Conservation (phyloP, 2,888 invertebrate genomes). For the Himalopsyche kuldschensis region DNA sequence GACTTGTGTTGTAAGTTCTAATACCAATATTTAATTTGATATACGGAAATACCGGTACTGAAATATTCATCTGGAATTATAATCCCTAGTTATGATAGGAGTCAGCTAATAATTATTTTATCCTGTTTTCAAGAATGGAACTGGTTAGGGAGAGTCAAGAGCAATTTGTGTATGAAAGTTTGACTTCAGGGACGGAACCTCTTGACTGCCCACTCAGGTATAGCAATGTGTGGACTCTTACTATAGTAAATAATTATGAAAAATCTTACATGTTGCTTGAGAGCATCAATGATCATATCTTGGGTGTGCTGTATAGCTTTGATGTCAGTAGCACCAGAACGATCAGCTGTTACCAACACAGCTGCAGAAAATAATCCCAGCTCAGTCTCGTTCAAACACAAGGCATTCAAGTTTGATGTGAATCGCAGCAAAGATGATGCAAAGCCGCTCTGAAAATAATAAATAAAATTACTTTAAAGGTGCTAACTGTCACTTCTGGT, state of each 20-base stretch:
- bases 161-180: too few species aligned
- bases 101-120: too few species aligned
- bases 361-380: constrained; percentile 86
- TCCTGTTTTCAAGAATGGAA: not conserved
- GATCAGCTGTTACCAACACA: constrained; percentile 79
- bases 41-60: too few species aligned
- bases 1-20: too few species aligned
- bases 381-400: constrained; percentile 86
- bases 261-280: constrained; percentile 72
- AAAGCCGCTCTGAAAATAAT: constrained; percentile 72
- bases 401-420: constrained; percentile 71
- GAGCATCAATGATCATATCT: constrained; percentile 83
- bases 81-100: too few species aligned
- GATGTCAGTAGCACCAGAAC: constrained; percentile 77
- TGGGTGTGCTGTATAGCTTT: constrained; percentile 78
- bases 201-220: not conserved
- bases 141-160: too few species aligned
- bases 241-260: not conserved
- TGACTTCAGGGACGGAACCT: too few species aligned
- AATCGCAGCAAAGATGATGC: constrained; percentile 81
- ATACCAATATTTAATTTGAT: too few species aligned
- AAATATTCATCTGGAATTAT: too few species aligned
- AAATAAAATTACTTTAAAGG: too few species aligned
- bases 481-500: too few species aligned
- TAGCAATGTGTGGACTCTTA: not conserved